Percentiles rank a stretch among this genome's conserved stretches.
phyloP scores from a whole-genome alignment of 2,113 vertebrate genomes.

The Macaca nemestrina region DNA sequence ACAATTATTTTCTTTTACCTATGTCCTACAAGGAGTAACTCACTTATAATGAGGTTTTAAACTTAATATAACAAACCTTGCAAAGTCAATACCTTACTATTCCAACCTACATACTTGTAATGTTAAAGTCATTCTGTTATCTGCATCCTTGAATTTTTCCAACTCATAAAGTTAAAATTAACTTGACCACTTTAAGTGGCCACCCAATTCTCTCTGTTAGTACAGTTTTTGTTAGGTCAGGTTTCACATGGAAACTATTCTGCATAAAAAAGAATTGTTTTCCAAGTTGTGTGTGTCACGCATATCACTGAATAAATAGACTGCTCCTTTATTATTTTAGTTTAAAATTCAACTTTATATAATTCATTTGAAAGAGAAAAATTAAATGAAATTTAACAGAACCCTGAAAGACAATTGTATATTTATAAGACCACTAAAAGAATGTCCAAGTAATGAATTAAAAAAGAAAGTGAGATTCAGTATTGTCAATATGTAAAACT shows the following conservation, averaged over 20 bases:
- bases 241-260: not conserved
- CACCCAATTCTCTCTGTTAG: not conserved
- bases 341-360: conserved; percentile 12
- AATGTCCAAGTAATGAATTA: conserved; percentile 18
- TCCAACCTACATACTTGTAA: not conserved
- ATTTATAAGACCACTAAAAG: not conserved
- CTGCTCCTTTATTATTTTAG: not conserved
- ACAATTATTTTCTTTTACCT: not conserved
- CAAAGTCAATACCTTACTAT: not conserved
- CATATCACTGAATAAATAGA: not conserved
- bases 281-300: not conserved
- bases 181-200: not conserved
- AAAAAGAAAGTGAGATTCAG: not conserved
- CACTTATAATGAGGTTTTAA: not conserved
- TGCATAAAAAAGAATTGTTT: conserved; percentile 33
- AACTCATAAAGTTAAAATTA: not conserved
- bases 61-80: not conserved
- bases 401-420: not conserved
- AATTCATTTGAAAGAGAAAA: conserved; percentile 7
- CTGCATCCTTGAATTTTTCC: not conserved
- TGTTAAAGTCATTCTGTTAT: not conserved
- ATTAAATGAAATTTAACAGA: conserved; percentile 2
- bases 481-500: conserved; percentile 10
- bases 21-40: not conserved
- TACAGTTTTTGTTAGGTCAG: not conserved